Evolutionary conservation across 2,113 vertebrate species (phyloP), one percentile per base, ranked within the genome.

Genomic region (Crotalus helleri): DNA sequence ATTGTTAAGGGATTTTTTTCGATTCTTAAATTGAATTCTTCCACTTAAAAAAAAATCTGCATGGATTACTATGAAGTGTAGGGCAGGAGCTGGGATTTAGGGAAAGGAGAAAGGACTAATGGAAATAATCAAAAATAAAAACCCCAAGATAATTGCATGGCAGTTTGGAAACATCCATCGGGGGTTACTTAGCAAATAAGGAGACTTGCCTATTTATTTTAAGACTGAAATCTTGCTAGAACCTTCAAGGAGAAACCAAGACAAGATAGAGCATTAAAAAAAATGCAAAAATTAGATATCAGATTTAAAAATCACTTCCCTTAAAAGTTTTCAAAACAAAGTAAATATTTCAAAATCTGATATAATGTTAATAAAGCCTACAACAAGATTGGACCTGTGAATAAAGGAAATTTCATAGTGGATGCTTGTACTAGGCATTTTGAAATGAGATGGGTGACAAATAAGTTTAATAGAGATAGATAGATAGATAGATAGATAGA

Each of bases 1-100:
- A n/a, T n/a, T 91, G 6, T 85, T 93, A 23, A 74, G 74, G 46
- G 55, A 92, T 93, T 95, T 87, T 59, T 69, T 96, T 92, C 59
- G 0, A 81, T 81, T 81, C 69, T 81, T 81, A 81, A 39, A 81
- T 81, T 81, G 33, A 81, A 81, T 81, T 81, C 69, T 81, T 81
- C 33, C 6, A 39, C 17, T 74, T 7, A 19, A 33, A 81, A 69
- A 64, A 81, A 81, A 81, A 81, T 39, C 69, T 19, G 69, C 69
- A 39, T 81, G 69, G 69, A 81, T 81, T 81, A 81, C 33, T 19
- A 7, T 81, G 69, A 74, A 89, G 57, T 91, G 8, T 1, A 94
- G 55, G 23, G 54, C 12, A 59, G 57, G 57, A 15, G 39, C 39
- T 81, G 87, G 13, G 29, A 33, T 2, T 19, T 57, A 53, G 4